Evolutionary conservation across 2,888 invertebrate species (phyloP).

Genomic region (Octodonta nipae): DNA sequence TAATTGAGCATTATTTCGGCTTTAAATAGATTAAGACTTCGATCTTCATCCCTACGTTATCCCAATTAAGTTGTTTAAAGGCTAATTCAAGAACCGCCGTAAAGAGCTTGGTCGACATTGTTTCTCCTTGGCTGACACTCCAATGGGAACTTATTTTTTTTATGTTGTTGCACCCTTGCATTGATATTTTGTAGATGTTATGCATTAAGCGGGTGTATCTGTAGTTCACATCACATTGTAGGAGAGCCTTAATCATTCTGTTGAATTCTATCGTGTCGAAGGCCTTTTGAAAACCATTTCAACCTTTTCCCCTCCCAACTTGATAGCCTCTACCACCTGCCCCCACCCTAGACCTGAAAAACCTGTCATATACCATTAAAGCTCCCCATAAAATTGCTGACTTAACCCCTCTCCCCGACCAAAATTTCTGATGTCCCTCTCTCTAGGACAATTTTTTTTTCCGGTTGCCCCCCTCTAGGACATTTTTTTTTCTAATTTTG

Average conservation of each 20-base stretch:
- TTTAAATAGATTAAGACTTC: too few species aligned
- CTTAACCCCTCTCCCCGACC: too few species aligned
- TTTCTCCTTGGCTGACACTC: background rate
- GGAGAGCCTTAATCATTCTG: conserved; percentile 1
- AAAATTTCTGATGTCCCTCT: too few species aligned
- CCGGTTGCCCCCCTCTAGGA: too few species aligned
- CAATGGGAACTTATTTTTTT: conserved; percentile 1
- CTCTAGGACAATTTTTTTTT: too few species aligned
- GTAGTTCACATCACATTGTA: background rate
- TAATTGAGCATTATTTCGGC: too few species aligned
- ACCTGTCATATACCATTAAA: too few species aligned
- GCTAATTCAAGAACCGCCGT: background rate
- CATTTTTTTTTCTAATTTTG: too few species aligned
- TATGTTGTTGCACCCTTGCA: background rate
- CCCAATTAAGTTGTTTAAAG: conserved; percentile 1
- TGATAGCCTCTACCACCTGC: conserved; percentile 1
- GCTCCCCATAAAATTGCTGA: too few species aligned
- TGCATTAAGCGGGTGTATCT: background rate
- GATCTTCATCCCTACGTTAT: background rate
- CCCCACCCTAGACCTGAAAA: too few species aligned
- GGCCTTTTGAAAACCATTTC: background rate
- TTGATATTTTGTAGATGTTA: background rate
- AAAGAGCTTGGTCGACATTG: conserved; percentile 1
- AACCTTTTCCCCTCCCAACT: background rate
- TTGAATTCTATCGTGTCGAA: conserved; percentile 1